These are phyloP conservation scores for Cheilosia urbana DNA, from an alignment of 2,888 invertebrate species.

Conservation along the genomic window DNA sequence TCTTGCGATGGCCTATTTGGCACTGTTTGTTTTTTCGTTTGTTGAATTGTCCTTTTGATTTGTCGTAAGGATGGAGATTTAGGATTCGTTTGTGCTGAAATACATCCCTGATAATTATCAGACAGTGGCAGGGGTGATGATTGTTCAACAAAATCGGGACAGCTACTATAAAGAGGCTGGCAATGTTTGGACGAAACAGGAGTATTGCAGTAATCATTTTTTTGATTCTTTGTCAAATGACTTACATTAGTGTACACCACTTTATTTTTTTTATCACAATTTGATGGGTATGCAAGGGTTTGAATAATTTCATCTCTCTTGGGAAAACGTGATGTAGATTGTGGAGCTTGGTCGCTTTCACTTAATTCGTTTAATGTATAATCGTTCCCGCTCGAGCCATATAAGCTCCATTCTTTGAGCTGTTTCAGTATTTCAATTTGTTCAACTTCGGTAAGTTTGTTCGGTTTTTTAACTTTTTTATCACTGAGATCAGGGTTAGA, in stretches of 20 bases:
- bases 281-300: not conserved
- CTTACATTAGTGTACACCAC: not conserved
- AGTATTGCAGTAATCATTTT: constrained; percentile 11
- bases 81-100: not conserved
- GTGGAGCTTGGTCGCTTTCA: not conserved
- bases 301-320: not conserved
- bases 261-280: not conserved
- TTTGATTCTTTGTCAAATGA: not conserved
- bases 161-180: constrained; percentile 10
- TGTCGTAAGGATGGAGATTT: constrained; percentile 4
- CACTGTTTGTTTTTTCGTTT: constrained; percentile 4
- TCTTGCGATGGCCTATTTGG: constrained; percentile 9
- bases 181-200: not conserved
- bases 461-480: constrained; percentile 50
- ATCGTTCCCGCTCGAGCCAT: constrained; percentile 81
- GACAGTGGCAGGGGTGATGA: not conserved
- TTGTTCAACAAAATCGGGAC: constrained; percentile 11
- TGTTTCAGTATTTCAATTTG: constrained; percentile 81
- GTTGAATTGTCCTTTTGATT: constrained; percentile 9
- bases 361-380: constrained; percentile 75
- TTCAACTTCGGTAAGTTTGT: constrained; percentile 79
- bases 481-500: constrained; percentile 37
- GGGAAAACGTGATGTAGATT: not conserved
- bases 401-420: constrained; percentile 83
- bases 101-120: not conserved